Evolutionary conservation across 2,888 invertebrate species (phyloP).

Genomic region (Cryptus viduatorius): DNA sequence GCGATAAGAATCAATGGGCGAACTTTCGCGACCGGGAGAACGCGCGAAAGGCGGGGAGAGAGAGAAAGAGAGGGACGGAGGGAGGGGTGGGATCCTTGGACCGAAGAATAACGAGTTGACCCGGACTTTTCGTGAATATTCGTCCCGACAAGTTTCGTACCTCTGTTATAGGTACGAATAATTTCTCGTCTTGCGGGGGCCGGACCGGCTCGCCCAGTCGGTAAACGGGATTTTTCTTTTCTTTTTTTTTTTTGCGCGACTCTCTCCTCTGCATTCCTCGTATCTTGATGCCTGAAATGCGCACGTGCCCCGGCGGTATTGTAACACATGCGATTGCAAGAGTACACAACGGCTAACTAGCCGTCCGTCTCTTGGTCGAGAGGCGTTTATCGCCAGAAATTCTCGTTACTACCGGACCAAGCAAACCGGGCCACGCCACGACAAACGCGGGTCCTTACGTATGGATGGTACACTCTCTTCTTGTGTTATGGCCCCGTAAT

Average conservation of each 20-base stretch:
- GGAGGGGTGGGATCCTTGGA: slow-evolving; percentile 17
- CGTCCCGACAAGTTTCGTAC: neutral
- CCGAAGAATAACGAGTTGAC: slow-evolving; percentile 56
- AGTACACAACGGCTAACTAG: slow-evolving; percentile 34
- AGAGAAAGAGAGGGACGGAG: too few species aligned
- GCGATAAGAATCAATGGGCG: slow-evolving; percentile 41
- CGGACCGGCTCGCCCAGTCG: slow-evolving; percentile 41
- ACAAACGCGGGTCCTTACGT: slow-evolving; percentile 32
- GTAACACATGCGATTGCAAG: slow-evolving; percentile 41
- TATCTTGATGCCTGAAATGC: slow-evolving; percentile 5
- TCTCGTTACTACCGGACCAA: slow-evolving; percentile 32
- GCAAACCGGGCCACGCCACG: slow-evolving; percentile 25
- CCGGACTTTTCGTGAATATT: slow-evolving; percentile 59
- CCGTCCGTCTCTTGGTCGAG: neutral
- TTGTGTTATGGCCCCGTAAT: slow-evolving; percentile 63
- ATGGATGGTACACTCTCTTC: slow-evolving; percentile 41
- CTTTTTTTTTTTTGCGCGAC: slow-evolving; percentile 14
- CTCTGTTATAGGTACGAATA: slow-evolving; percentile 25
- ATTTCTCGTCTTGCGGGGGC: slow-evolving; percentile 58
- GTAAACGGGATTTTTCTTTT: slow-evolving; percentile 53
- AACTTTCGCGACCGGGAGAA: neutral
- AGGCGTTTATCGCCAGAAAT: slow-evolving; percentile 49
- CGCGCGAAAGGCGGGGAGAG: neutral
- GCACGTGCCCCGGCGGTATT: slow-evolving; percentile 61
- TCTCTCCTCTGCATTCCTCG: slow-evolving; percentile 9